These are phyloP conservation scores for Otus sunia DNA, from an alignment of 2,113 vertebrate genomes.

Conservation along the genomic window DNA sequence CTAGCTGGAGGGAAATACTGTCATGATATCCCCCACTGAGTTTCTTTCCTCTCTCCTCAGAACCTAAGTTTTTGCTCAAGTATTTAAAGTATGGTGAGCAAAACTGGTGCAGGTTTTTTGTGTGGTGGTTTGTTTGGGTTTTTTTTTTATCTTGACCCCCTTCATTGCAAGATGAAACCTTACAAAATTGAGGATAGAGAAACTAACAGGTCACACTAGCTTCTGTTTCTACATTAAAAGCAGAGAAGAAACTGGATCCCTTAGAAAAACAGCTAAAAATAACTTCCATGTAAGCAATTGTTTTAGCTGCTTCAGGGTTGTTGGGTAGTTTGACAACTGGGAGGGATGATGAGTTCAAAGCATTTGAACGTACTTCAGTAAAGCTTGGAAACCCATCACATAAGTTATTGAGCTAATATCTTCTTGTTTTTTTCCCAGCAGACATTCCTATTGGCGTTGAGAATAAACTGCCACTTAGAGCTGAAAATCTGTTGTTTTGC, in stretches of 20 bases:
- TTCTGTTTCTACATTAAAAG: neutral
- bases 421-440: neutral
- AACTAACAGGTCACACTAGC: neutral
- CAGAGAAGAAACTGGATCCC: neutral
- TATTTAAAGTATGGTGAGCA: neutral
- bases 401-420: neutral
- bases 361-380: neutral
- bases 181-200: neutral
- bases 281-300: neutral
- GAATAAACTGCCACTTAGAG: neutral
- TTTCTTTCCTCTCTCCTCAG: neutral
- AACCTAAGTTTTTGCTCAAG: neutral
- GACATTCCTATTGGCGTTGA: rapidly evolving
- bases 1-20: no score
- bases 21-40: neutral
- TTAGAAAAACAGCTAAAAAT: neutral
- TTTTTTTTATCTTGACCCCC: neutral
- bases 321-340: neutral
- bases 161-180: neutral
- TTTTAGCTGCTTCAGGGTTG: neutral
- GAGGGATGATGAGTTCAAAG: neutral
- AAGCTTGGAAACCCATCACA: neutral
- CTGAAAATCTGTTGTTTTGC: neutral
- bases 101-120: neutral
- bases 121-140: neutral